Evolutionary conservation across 2,113 vertebrate genomes (phyloP), one percentile per base, ranked within the genome.

Genomic region (Cricetomys ansorgei): DNA sequence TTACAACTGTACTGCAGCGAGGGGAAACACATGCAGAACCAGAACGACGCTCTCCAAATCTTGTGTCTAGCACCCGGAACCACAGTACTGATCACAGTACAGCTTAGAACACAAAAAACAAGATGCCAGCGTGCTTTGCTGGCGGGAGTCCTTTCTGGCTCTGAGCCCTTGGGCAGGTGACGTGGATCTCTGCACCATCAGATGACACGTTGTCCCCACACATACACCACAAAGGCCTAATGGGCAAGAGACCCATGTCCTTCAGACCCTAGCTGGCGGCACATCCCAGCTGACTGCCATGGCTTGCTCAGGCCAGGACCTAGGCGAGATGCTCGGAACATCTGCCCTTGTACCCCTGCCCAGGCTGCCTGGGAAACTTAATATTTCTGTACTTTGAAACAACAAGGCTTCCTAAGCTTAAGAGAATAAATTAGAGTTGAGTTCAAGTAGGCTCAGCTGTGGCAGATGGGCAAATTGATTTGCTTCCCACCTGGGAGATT

Each of bases 401-500:
- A 97, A 98, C 98, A 97, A 98, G 98, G 98, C 98, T 99, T 98
- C 98, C 96, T 92, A 94, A 98, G 99, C 99, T 99, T 99, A 98
- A 97, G 98, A 99, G 99, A 99, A 99, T 99, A 99, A 99, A 99
- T 99, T 99, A 99, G 99, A 99, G 93, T 96, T 96, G 98, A 99
- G 98, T 98, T 98, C 98, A 97, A 98, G 97, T 98, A 98, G 98
- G 98, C 99, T 99, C 99, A 99, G 99, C 99, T 99, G 99, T 97
- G 97, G 98, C 96, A 88, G 96, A 99, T 98, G 98, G 99, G 98
- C 98, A 99, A 98, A 99, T 99, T 99, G 99, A 99, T 99, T 99
- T 99, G 98, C 99, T 99, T 99, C 99, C 99, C 99, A 99, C 99
- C 99, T 99, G 99, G 99, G 99, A 99, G 99, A 99, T 99, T 99